Evolutionary conservation across 2,888 invertebrate genomes (phyloP), one percentile per base, ranked within the genome.

Genomic region (Euclidia mi): DNA sequence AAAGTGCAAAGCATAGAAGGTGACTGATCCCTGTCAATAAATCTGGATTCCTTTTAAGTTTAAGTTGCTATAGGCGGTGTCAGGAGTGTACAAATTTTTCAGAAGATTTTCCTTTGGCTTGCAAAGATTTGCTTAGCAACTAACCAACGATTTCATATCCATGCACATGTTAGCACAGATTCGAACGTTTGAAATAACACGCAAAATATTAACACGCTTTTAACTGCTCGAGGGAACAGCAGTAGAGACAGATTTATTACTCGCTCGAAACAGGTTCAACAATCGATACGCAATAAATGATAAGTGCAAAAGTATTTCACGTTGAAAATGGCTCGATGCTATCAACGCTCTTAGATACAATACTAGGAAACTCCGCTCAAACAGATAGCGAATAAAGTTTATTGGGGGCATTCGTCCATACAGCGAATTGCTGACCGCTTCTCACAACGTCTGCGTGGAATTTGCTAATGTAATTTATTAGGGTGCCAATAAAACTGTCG

Each of bases 401-500:
- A 70, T 70, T 50, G 59, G 32, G 53, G 50, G 64, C 52, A 66
- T 70, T 65, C 62, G 61, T 65, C 59, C 64, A 66, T 65, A 57
- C 53, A 75, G 72, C 72, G 74, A 78, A 81, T 79, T 70, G 71
- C 79, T 78, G 78, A 81, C 82, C 82, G 77, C 77, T 73, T 71
- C 67, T 67, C 77, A 70, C 72, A 63, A 75, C 73, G 79, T 78
- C 78, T 80, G 79, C 62, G 67, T 69, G 77, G 85, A 82, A 85
- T 86, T 83, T 78, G 76, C 83, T 87, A 86, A 87, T 86, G 88
- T 87, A 85, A 90, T 91, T 90, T 91, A 91, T 89, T 82, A 84
- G 84, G 88, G 87, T 83, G 56, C 83, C 87, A 87, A 89, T 90
- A 89, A 91, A 91, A 87, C 88, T 85, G 90, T 89, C 90, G 74